Evolutionary conservation across 1,140 invertebrate genomes (phyloP).

Genomic region (Microplitis demolitor): DNA sequence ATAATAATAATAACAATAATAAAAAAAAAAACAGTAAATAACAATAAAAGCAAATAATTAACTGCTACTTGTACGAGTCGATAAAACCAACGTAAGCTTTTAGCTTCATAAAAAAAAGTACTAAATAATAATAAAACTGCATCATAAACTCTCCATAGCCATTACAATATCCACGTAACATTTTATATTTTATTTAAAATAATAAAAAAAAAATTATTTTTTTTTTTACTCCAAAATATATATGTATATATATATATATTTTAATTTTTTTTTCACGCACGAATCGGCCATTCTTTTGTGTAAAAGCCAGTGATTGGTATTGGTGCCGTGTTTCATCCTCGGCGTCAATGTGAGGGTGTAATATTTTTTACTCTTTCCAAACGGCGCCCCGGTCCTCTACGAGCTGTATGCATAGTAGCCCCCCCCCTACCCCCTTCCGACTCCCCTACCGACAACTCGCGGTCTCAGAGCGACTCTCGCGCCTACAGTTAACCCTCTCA

Average conservation of each 20-base stretch:
- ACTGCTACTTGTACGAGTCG: too few species aligned
- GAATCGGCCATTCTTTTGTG: constrained; percentile 53
- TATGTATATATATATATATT: not conserved
- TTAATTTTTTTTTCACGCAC: constrained; percentile 46
- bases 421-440: not conserved
- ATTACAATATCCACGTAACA: too few species aligned
- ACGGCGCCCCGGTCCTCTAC: not conserved
- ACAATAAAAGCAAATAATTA: too few species aligned
- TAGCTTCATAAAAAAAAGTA: too few species aligned
- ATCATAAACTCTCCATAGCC: too few species aligned
- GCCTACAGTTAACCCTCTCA: not conserved
- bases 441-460: not conserved
- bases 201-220: too few species aligned
- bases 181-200: too few species aligned
- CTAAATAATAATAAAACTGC: too few species aligned
- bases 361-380: constrained; percentile 8
- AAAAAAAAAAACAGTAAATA: too few species aligned
- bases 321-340: constrained; percentile 10
- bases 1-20: too few species aligned
- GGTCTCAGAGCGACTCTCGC: not conserved
- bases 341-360: constrained; percentile 14
- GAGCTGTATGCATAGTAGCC: not conserved
- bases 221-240: too few species aligned
- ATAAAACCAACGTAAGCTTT: too few species aligned
- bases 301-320: constrained; percentile 23